phyloP scores from a whole-genome alignment of 2,888 invertebrate species.

The Microdon myrmicae region DNA sequence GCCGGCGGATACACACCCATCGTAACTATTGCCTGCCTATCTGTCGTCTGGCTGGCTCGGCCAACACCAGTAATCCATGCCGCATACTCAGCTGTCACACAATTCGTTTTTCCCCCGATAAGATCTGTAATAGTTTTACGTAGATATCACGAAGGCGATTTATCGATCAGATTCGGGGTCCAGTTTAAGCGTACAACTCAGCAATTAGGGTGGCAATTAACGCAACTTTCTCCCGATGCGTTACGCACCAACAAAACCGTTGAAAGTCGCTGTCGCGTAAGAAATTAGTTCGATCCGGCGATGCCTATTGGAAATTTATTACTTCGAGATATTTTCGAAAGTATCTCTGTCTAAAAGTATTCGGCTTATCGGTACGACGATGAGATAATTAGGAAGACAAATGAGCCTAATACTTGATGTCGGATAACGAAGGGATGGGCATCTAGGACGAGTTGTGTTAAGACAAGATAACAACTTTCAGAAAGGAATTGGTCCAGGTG shows the following conservation, averaged over 20 bases:
- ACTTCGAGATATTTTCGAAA: constrained; percentile 30
- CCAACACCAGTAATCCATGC: too few species aligned
- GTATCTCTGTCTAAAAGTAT: too few species aligned
- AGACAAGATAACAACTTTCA: too few species aligned
- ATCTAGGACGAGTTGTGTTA: too few species aligned
- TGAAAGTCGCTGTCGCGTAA: constrained; percentile 17
- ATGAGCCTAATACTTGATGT: too few species aligned
- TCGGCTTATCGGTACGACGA: too few species aligned
- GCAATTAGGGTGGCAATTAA: constrained; percentile 53
- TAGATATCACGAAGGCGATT: constrained; percentile 36
- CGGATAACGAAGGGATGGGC: too few species aligned
- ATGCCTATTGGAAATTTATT: constrained; percentile 47
- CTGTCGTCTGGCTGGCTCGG: constrained; percentile 19
- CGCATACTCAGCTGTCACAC: constrained; percentile 45
- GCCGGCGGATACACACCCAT: constrained; percentile 31
- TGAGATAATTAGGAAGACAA: too few species aligned
- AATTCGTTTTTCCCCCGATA: constrained; percentile 47
- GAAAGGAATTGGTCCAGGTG: too few species aligned
- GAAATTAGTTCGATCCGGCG: constrained; percentile 41
- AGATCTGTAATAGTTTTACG: constrained; percentile 48
- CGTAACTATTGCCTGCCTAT: constrained; percentile 1
- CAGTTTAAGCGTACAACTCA: constrained; percentile 46
- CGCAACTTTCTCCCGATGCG: constrained; percentile 47
- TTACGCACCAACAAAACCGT: background rate
- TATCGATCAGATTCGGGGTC: constrained; percentile 51